phyloP scores from a whole-genome alignment of 1,140 invertebrate genomes.

The Drosophila elegans region DNA sequence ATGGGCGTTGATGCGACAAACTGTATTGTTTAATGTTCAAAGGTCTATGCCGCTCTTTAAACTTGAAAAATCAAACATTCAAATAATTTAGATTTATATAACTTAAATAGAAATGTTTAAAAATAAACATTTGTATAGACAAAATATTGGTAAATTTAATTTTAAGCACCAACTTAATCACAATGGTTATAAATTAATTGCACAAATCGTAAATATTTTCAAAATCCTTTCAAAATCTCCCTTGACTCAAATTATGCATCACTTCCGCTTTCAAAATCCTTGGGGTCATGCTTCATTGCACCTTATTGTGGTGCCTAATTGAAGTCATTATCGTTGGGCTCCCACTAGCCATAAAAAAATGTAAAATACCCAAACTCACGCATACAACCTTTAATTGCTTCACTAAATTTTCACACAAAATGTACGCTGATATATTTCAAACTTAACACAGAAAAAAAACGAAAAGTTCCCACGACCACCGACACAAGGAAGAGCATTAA shows the following conservation, averaged over 20 bases:
- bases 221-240: slow-evolving; percentile 13
- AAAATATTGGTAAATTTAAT: not conserved
- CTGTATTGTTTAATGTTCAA: not conserved
- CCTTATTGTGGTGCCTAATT: slow-evolving; percentile 48
- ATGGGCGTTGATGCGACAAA: slow-evolving; percentile 9
- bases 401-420: slow-evolving; percentile 57
- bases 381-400: slow-evolving; percentile 40
- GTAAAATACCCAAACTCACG: slow-evolving; percentile 2
- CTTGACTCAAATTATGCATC: not conserved
- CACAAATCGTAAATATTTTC: not conserved
- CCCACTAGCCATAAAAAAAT: slow-evolving; percentile 44
- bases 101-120: not conserved
- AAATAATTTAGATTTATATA: not conserved
- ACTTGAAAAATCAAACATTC: not conserved
- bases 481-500: slow-evolving; percentile 49
- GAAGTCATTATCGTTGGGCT: slow-evolving; percentile 37
- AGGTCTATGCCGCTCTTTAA: not conserved
- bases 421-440: slow-evolving; percentile 44
- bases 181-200: not conserved
- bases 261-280: not conserved
- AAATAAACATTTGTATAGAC: too few relatives aligned
- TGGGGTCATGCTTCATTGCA: slow-evolving; percentile 29
- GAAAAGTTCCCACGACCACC: slow-evolving; percentile 70
- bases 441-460: slow-evolving; percentile 38
- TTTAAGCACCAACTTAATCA: not conserved